Conservation (phyloP, 35 echinoderm and acorn worm species). For the Apostichopus parvimensis region DNA sequence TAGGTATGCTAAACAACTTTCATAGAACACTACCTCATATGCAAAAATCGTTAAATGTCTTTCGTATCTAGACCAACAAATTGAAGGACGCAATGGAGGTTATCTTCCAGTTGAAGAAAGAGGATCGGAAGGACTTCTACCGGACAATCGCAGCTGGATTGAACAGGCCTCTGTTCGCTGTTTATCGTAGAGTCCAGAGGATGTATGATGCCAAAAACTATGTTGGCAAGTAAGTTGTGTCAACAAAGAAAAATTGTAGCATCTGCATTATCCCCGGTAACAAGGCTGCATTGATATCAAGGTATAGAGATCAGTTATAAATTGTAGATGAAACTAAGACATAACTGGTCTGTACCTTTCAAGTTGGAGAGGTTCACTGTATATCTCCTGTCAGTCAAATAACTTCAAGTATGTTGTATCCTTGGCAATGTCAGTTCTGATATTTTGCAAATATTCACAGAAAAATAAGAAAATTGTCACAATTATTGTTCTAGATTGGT, state of each 20-base stretch:
- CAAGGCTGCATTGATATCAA: no score
- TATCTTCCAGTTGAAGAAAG: constrained; percentile 90
- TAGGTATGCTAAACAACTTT: neutral
- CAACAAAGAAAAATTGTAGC: neutral
- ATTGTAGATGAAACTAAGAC: neutral
- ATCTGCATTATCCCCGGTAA: no score
- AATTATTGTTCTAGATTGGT: no score
- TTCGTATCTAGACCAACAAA: constrained; percentile 5
- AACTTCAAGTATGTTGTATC: no score
- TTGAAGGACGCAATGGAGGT: constrained; percentile 67
- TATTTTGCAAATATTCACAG: no score
- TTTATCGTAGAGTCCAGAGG: constrained; percentile 85
- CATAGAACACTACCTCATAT: no score
- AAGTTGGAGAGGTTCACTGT: no score
- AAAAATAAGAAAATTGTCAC: no score
- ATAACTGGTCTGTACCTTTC: no score
- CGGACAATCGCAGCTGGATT: constrained; percentile 84
- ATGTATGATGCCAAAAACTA: constrained; percentile 97
- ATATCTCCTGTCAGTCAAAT: no score
- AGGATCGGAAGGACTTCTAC: constrained; percentile 94
- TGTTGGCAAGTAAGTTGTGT: constrained; percentile 84
- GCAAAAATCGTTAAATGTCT: no score
- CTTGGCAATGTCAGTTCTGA: no score
- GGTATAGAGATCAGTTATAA: neutral
- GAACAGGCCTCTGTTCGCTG: constrained; percentile 90